Evolutionary conservation across 1,140 invertebrate genomes (phyloP).

Genomic region (Drosophila dunni): DNA sequence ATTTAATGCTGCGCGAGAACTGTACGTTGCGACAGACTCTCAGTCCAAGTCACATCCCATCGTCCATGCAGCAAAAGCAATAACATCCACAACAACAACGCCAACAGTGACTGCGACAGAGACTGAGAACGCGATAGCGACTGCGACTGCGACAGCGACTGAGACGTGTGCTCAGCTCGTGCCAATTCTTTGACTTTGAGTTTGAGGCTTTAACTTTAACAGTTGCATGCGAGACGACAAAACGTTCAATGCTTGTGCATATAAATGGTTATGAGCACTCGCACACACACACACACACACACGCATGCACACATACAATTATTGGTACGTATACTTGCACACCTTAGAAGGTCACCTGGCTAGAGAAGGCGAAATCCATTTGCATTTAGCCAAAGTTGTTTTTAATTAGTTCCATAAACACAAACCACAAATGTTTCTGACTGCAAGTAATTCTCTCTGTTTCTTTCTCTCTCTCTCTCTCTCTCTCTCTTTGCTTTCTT

Average conservation of each 20-base stretch:
- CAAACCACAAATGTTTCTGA: slow-evolving; percentile 21
- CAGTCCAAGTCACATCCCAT: slow-evolving; percentile 28
- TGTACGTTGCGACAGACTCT: slow-evolving; percentile 57
- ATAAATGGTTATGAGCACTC: slow-evolving; percentile 63
- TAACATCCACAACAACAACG: not conserved
- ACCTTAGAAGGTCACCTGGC: no score
- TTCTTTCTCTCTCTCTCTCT: no score
- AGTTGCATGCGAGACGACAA: slow-evolving; percentile 68
- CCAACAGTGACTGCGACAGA: slow-evolving; percentile 11
- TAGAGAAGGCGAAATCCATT: slow-evolving; percentile 26
- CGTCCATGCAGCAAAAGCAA: slow-evolving; percentile 18
- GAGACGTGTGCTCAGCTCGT: slow-evolving; percentile 78
- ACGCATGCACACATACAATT: slow-evolving; percentile 43
- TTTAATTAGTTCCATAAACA: slow-evolving; percentile 65
- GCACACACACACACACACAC: slow-evolving; percentile 41
- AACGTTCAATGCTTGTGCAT: slow-evolving; percentile 64
- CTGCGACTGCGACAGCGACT: slow-evolving; percentile 17
- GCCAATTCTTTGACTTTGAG: slow-evolving; percentile 69
- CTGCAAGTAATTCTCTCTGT: not conserved
- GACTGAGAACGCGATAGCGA: slow-evolving; percentile 1
- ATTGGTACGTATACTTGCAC: slow-evolving; percentile 13
- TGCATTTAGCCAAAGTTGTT: slow-evolving; percentile 61
- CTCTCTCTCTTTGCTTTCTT: no score
- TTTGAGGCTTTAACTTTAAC: slow-evolving; percentile 48
- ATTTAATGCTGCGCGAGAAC: slow-evolving; percentile 70